Conservation (phyloP, 35 echinoderm and acorn worm genomes). For the Strongylocentrotus purpuratus region DNA sequence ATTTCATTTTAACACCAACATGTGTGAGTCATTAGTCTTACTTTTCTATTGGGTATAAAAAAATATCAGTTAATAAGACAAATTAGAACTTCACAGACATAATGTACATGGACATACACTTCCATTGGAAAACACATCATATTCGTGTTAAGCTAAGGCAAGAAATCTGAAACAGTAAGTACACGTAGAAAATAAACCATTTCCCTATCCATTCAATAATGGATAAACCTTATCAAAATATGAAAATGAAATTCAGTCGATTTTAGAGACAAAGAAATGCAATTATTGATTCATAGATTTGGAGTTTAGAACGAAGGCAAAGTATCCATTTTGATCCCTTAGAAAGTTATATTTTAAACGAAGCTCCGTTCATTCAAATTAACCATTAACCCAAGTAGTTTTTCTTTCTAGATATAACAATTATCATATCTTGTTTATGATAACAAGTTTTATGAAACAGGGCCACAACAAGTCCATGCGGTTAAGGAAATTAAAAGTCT, state of each 20-base stretch:
- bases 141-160: not conserved
- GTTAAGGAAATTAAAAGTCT: too few species aligned
- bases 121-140: not conserved
- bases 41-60: not conserved
- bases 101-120: not conserved
- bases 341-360: not conserved
- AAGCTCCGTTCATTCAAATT: not conserved
- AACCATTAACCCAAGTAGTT: not conserved
- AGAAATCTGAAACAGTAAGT: not conserved
- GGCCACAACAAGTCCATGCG: too few species aligned
- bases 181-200: not conserved
- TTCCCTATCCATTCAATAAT: not conserved
- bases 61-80: not conserved
- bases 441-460: too few species aligned
- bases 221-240: not conserved
- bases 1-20: not conserved
- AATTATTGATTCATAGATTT: not conserved
- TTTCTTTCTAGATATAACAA: not conserved
- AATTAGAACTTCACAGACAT: not conserved
- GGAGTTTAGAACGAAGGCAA: not conserved
- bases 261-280: not conserved
- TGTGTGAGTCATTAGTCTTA: not conserved
- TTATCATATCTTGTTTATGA: too few species aligned
- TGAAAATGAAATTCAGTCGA: not conserved
- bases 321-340: not conserved